These are phyloP conservation scores for Probaryconus sp. DNA, from an alignment of 1,140 invertebrate species.

Conservation along the genomic window DNA sequence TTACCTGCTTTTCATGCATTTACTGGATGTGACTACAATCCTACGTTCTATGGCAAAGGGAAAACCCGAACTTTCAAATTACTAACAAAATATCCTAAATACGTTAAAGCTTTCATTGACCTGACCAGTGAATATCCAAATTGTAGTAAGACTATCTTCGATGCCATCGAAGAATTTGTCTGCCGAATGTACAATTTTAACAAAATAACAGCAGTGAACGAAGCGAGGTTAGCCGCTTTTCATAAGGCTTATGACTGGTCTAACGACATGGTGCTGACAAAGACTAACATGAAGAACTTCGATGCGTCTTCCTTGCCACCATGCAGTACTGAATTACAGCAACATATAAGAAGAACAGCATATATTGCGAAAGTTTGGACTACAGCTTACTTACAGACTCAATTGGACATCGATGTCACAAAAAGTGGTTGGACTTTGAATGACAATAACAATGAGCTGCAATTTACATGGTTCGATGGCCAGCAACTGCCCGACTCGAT, in stretches of 20 bases:
- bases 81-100: conserved; percentile 2
- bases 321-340: conserved; percentile 29
- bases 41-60: conserved; percentile 29
- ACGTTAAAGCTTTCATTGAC: background rate
- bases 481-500: conserved; percentile 24
- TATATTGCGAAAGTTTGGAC: conserved; percentile 53
- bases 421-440: conserved; percentile 25
- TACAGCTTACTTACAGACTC: conserved; percentile 29
- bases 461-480: conserved; percentile 52
- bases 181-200: conserved; percentile 33
- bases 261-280: conserved; percentile 30
- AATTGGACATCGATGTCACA: conserved; percentile 11
- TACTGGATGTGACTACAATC: conserved; percentile 24
- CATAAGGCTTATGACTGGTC: conserved; percentile 33
- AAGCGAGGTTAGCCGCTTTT: conserved; percentile 31
- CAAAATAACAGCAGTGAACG: conserved; percentile 17
- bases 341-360: conserved; percentile 29
- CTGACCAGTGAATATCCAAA: conserved; percentile 1
- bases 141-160: conserved; percentile 5
- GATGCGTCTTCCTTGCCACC: conserved; percentile 46
- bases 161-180: conserved; percentile 44
- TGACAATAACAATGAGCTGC: conserved; percentile 6
- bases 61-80: conserved; percentile 14
- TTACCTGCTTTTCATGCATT: conserved; percentile 18
- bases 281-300: conserved; percentile 52